Conservation (phyloP, 2,113 vertebrate species). For the Anhinga rufa region DNA sequence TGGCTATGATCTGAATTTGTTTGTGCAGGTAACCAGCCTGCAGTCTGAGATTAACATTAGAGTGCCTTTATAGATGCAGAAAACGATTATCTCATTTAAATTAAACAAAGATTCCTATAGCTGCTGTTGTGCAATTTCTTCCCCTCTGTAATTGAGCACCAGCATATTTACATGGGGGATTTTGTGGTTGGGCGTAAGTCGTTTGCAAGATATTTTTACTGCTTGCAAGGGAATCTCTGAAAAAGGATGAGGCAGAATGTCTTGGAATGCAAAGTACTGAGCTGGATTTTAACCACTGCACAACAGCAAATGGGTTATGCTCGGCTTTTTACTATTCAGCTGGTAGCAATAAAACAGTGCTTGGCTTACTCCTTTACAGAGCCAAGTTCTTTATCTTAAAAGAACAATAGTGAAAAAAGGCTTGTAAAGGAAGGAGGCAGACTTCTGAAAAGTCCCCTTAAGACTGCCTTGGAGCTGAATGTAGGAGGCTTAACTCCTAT, state of each 20-base stretch:
- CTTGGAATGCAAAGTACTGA: constrained; percentile 31
- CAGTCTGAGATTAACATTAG: not conserved
- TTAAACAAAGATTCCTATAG: constrained; percentile 1
- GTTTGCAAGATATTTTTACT: constrained; percentile 48
- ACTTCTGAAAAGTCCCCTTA: constrained; percentile 30
- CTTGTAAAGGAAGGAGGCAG: constrained; percentile 36
- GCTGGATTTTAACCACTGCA: constrained; percentile 50
- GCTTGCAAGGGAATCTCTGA: constrained; percentile 35
- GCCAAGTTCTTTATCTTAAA: constrained; percentile 51
- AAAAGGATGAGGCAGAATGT: constrained; percentile 24
- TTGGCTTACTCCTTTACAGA: constrained; percentile 34
- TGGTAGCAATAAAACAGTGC: constrained; percentile 53
- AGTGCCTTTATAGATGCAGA: not conserved
- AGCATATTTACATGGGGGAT: constrained; percentile 31
- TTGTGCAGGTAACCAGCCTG: not conserved
- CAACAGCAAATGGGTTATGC: constrained; percentile 45
- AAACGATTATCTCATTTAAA: constrained; percentile 20
- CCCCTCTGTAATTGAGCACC: constrained; percentile 36
- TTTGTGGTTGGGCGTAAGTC: constrained; percentile 21
- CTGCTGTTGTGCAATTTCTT: not conserved
- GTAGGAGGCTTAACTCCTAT: constrained; percentile 1
- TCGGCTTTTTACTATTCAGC: constrained; percentile 58
- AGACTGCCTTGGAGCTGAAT: not conserved
- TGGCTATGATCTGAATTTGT: not conserved
- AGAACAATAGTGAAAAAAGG: constrained; percentile 52